Base-by-base conservation (phyloP, 1,140 invertebrate genomes). In the Hypothenemus hampei region DNA sequence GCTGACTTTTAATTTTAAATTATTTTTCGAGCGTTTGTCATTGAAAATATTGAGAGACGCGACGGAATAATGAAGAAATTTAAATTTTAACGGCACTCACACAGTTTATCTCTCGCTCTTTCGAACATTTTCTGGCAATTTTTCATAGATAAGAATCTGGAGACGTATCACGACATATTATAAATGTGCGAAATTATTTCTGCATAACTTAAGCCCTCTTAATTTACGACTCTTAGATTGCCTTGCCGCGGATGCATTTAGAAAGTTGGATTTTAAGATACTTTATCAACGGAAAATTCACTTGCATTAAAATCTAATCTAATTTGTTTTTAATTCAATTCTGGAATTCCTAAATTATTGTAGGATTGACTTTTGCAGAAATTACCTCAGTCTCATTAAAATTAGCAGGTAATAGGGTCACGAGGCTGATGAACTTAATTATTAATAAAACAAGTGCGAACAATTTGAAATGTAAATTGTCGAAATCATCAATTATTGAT, bases 131-230 rank as follows among this genome's bases (percentile, higher is more conserved):
- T 31, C 26, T 8, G 39, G 16, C 11, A 19, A 41, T 41, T 41
- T 15, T 41, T 41, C 19, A 31, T 13, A 37, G 35, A 37, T 37
- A 37, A 37, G 35, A 16, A 15, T 8, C 10, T 8, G 7, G 35
- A 10, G 10, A 37, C 35, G 16, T 37, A 37, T 37, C 35, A 37
- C 16, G 35, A 15, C 35, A 37, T 37, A 37, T 37, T 37, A 37
- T 37, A 37, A 37, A 37, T 37, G 16, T 37, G 35, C 11, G 35
- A 37, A 37, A 37, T 37, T 37, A 37, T 37, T 37, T 37, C 35
- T 2, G 35, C 35, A 37, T 37, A 37, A 37, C 16, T 37, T 37
- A 37, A 37, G 35, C 16, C 35, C 35, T 16, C 11, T 16, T 37
- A 37, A 37, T 37, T 37, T 37, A 37, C 16, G 35, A 15, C 11